A percentile compares a stretch with the other conserved stretches of the same genome.
These are phyloP conservation scores for Liodrosophila aerea DNA, from an alignment of 2,888 invertebrate species.

Conservation along the genomic window DNA sequence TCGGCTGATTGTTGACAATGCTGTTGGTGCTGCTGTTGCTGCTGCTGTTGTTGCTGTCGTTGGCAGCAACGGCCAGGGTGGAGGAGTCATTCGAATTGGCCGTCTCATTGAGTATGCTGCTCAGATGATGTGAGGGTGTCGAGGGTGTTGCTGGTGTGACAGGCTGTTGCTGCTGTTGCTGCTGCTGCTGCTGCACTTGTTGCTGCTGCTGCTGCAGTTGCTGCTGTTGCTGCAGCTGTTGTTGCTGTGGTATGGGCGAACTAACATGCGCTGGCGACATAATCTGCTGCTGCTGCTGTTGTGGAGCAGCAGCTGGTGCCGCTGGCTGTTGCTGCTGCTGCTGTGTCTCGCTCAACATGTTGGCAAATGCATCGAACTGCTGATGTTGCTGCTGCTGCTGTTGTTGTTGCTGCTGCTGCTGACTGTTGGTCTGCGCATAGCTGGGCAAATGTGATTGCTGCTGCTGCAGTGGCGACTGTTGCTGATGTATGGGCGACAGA, in stretches of 20 bases:
- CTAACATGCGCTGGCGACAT: conserved; percentile 62
- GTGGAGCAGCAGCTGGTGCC: conserved; percentile 23
- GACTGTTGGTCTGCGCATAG: conserved; percentile 58
- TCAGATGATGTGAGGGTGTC: conserved; percentile 74
- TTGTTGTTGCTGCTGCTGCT: conserved; percentile 71
- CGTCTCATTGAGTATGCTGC: conserved; percentile 80
- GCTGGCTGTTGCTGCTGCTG: conserved; percentile 37
- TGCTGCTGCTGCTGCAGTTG: conserved; percentile 59
- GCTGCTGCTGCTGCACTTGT: conserved; percentile 44
- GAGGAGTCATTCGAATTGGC: conserved; percentile 82
- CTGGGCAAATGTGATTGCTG: conserved; percentile 81
- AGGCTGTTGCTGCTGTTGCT: conserved; percentile 52
- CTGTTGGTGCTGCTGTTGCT: conserved; percentile 82
- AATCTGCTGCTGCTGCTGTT: conserved; percentile 46
- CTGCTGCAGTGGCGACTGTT: conserved; percentile 70
- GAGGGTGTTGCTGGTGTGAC: conserved; percentile 53
- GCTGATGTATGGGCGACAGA: conserved; percentile 74
- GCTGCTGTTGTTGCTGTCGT: conserved; percentile 75
- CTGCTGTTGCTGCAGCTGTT: conserved; percentile 54
- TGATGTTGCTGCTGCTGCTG: conserved; percentile 52
- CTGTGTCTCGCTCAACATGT: conserved; percentile 56
- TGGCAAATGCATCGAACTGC: conserved; percentile 72
- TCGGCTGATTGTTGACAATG: conserved; percentile 82
- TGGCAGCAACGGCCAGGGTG: conserved; percentile 79
- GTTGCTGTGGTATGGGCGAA: conserved; percentile 49